Percentiles rank a stretch among this genome's conserved stretches.
phyloP scores from a whole-genome alignment of 2,113 vertebrate genomes.

The Coptodon rendalli region DNA sequence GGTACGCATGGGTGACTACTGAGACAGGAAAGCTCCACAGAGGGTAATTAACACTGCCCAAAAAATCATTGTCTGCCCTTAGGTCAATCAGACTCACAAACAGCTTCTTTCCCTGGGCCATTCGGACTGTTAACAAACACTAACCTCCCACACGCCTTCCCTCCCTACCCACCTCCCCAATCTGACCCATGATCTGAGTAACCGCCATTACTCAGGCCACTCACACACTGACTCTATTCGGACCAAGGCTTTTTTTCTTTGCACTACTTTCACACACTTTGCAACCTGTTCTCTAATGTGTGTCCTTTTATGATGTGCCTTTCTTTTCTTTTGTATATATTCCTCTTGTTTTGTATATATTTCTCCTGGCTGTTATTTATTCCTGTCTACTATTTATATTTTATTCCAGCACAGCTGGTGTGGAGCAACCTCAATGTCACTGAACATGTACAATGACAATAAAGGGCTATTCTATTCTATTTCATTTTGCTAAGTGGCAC shows the following conservation, averaged over 20 bases:
- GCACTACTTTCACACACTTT: not conserved
- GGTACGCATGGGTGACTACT: not conserved
- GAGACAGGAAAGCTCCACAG: not conserved
- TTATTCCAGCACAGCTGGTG: not conserved
- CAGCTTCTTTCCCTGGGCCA: not conserved
- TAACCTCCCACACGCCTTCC: not conserved
- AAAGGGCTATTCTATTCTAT: not conserved
- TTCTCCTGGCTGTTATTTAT: not conserved
- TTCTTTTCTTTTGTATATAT: not conserved
- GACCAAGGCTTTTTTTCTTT: not conserved
- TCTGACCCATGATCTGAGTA: not conserved
- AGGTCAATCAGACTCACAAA: not conserved
- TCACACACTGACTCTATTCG: not conserved
- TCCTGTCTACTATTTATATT: not conserved
- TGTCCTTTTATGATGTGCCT: accelerated
- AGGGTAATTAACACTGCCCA: not conserved
- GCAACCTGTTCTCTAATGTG: not conserved
- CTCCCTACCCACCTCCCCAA: accelerated
- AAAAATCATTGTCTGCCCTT: not conserved
- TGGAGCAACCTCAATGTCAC: not conserved
- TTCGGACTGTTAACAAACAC: not conserved
- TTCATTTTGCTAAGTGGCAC: not conserved
- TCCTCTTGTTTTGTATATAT: not conserved
- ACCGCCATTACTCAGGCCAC: not conserved
- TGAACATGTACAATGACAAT: not conserved